Percentiles rank a stretch among this genome's conserved stretches.
phyloP scores from a whole-genome alignment of 1,140 invertebrate species.

The Saxidomus purpurata region DNA sequence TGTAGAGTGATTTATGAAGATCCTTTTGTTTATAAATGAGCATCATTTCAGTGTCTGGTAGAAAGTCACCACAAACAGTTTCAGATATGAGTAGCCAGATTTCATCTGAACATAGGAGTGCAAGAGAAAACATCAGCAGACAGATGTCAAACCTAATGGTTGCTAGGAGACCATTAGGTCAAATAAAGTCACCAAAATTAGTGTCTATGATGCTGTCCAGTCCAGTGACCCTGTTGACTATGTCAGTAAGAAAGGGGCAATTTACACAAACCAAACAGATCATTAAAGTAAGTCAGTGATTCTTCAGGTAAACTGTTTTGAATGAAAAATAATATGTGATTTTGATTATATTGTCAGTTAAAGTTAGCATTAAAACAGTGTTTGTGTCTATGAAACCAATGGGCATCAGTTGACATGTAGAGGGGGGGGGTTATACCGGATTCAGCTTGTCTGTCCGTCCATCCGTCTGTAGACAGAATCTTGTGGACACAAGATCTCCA shows the following conservation, averaged over 20 bases:
- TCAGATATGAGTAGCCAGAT: not conserved
- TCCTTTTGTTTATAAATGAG: too few species aligned
- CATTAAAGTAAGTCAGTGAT: constrained; percentile 82
- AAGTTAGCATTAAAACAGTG: too few species aligned
- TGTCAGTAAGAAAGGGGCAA: constrained; percentile 81
- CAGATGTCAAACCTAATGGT: constrained; percentile 19
- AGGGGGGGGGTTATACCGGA: too few species aligned
- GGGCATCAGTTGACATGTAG: too few species aligned
- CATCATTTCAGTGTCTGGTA: not conserved
- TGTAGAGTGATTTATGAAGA: too few species aligned
- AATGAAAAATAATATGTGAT: too few species aligned
- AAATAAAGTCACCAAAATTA: constrained; percentile 72
- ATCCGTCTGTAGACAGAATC: too few species aligned
- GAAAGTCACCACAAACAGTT: not conserved
- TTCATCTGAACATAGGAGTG: not conserved
- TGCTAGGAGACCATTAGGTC: constrained; percentile 56
- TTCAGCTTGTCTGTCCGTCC: too few species aligned
- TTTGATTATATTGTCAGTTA: too few species aligned
- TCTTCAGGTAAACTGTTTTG: too few species aligned
- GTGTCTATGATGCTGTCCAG: constrained; percentile 82
- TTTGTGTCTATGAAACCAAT: too few species aligned
- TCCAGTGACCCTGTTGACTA: constrained; percentile 78
- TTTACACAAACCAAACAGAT: constrained; percentile 82
- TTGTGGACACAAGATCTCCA: too few species aligned
- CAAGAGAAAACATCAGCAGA: not conserved